Conservation (phyloP, 2,113 vertebrate species). For the Sphyrna mokarran region DNA sequence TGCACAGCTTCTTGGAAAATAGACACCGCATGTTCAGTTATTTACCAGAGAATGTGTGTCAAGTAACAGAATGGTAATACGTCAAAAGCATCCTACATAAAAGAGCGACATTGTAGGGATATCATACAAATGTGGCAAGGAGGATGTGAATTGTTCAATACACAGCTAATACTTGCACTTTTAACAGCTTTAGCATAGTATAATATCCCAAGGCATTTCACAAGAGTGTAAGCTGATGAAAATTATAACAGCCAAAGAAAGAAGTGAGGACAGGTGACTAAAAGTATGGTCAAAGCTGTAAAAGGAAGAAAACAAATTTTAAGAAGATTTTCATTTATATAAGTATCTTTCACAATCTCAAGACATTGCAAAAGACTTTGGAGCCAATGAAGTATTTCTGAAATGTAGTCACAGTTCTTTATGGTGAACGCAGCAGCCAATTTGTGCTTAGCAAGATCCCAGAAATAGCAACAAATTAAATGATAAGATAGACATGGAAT, state of each 20-base stretch:
- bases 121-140: not conserved
- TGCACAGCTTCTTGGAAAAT: not conserved
- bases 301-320: not conserved
- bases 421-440: not conserved
- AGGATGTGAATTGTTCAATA: not conserved
- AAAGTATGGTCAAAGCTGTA: not conserved
- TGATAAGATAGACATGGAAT: not conserved
- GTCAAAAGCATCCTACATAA: not conserved
- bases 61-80: not conserved
- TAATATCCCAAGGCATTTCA: not conserved
- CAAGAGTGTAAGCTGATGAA: not conserved
- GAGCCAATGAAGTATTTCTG: not conserved
- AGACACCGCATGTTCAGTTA: not conserved
- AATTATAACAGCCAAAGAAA: not conserved
- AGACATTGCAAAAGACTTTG: not conserved
- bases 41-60: not conserved
- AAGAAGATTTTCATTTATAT: not conserved
- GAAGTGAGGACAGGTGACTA: not conserved
- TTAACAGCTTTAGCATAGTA: not conserved
- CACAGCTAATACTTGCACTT: not conserved
- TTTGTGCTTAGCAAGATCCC: not conserved
- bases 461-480: not conserved
- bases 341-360: not conserved
- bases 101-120: not conserved
- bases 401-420: not conserved